Evolutionary conservation across 2,888 invertebrate genomes (phyloP), one percentile per base, ranked within the genome.

Genomic region (Chymomyza amoena): DNA sequence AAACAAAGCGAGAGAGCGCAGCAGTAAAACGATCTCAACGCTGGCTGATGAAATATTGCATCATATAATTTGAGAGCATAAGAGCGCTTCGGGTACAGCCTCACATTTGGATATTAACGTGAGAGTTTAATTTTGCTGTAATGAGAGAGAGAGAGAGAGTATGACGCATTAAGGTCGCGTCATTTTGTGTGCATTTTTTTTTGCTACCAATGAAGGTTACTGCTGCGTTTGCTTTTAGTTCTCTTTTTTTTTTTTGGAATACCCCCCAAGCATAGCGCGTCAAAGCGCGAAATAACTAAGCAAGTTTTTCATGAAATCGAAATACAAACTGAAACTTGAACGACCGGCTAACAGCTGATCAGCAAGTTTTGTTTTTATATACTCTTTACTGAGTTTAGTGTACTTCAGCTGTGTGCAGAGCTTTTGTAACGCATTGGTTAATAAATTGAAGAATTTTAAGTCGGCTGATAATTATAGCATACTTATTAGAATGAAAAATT

Each of bases 1-100:
- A 16, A 7, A 18, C 15, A 13, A n/a, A 54, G 54, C 18, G 4
- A 1, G 18, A 9, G 54, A 54, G 54, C 6, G 54, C 54, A 5
- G 10, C 54, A 2, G 54, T 13, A 45, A 54, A 20, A 18, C 2
- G 54, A 54, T 54, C 20, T 20, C 20, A 18, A 16, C 10, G 20
- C 57, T 83, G 79, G 72, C 78, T 89, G 81, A 85, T 80, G 89
- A 81, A 87, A 87, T 72, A 86, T 89, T 89, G 88, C 89, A 89
- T 89, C 89, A 89, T 75, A 68, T 75, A 76, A 64, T 69, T 61
- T 60, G 36, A 45, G 10, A 45, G 39, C 13, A 1, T 32, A 45
- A 13, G 13, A 10, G 3, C 4, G 1, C 13, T 69, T n/a, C n/a
- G 16, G 15, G 66, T 50, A 25, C 36, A 63, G 63, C 39, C 20